A percentile compares a stretch with the other conserved stretches of the same genome.
phyloP scores from a whole-genome alignment of 2,888 invertebrate species.

The Plagiodera versicolora region DNA sequence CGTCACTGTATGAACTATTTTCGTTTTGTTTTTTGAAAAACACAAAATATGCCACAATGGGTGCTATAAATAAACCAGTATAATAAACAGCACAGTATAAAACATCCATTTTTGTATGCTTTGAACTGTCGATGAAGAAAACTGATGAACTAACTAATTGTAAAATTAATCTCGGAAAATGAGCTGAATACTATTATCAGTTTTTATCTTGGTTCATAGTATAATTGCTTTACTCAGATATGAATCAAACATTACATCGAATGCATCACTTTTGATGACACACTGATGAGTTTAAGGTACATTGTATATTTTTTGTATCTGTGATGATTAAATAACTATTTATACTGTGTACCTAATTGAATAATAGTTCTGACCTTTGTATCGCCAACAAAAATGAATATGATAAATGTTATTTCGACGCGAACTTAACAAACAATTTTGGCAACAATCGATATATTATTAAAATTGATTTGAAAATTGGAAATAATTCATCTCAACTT shows the following conservation, averaged over 20 bases:
- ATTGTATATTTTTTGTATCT: too few species aligned
- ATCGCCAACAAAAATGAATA: too few species aligned
- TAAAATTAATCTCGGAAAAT: too few species aligned
- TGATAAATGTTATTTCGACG: too few species aligned
- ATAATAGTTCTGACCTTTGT: too few species aligned
- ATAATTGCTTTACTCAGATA: background rate
- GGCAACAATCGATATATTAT: too few species aligned
- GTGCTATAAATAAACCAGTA: constrained; percentile 39
- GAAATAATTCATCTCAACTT: too few species aligned
- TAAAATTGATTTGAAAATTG: too few species aligned
- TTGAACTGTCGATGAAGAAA: background rate
- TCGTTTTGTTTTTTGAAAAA: constrained; percentile 36
- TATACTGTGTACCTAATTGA: too few species aligned
- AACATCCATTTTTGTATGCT: background rate
- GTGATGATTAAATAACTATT: too few species aligned
- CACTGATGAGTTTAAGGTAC: too few species aligned
- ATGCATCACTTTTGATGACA: background rate
- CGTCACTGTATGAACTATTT: constrained; percentile 31
- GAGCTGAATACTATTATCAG: background rate
- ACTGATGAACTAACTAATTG: background rate
- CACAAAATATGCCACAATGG: constrained; percentile 42
- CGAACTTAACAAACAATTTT: too few species aligned
- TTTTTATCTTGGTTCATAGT: background rate
- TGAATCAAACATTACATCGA: background rate
- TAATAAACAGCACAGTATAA: constrained; percentile 34